These are phyloP conservation scores for Calvadosia cruxmelitensis DNA, from an alignment of 30 jellyfish, hydroid and myxozoan species.

Conservation along the genomic window DNA sequence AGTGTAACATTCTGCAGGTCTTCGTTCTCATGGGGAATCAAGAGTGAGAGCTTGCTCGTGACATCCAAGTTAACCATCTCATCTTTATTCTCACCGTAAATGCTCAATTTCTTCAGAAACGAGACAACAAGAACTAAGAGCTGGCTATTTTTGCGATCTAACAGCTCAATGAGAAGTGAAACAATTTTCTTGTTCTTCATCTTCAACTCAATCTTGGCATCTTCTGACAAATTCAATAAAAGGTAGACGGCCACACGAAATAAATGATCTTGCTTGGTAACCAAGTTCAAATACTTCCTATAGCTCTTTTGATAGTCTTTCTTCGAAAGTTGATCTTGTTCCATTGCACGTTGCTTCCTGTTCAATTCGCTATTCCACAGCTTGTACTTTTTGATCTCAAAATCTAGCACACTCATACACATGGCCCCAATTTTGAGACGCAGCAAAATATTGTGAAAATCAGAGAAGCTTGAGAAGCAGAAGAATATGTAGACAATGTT, in stretches of 20 bases:
- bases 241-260: constrained; percentile 92
- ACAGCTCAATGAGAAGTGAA: constrained; percentile 35
- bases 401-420: constrained; percentile 77
- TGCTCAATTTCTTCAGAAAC: constrained; percentile 81
- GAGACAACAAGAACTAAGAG: constrained; percentile 87
- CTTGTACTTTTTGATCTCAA: constrained; percentile 59
- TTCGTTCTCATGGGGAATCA: constrained; percentile 69
- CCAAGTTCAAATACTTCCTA: constrained; percentile 56
- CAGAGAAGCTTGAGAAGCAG: constrained; percentile 97
- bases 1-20: constrained; percentile 70
- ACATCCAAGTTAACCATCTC: constrained; percentile 59
- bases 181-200: constrained; percentile 83
- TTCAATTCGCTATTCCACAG: constrained; percentile 86
- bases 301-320: constrained; percentile 84
- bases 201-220: constrained; percentile 83
- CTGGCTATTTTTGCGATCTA: constrained; percentile 67
- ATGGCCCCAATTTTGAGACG: constrained; percentile 89
- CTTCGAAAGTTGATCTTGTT: constrained; percentile 54
- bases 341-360: constrained; percentile 45
- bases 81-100: constrained; percentile 65
- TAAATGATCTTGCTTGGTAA: constrained; percentile 84
- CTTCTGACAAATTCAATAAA: constrained; percentile 83
- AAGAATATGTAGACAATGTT: constrained; percentile 86
- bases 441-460: constrained; percentile 67
- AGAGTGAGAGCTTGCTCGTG: constrained; percentile 51